Conservation (phyloP, 2,888 invertebrate genomes). For the Sceliomorpha sp. region DNA sequence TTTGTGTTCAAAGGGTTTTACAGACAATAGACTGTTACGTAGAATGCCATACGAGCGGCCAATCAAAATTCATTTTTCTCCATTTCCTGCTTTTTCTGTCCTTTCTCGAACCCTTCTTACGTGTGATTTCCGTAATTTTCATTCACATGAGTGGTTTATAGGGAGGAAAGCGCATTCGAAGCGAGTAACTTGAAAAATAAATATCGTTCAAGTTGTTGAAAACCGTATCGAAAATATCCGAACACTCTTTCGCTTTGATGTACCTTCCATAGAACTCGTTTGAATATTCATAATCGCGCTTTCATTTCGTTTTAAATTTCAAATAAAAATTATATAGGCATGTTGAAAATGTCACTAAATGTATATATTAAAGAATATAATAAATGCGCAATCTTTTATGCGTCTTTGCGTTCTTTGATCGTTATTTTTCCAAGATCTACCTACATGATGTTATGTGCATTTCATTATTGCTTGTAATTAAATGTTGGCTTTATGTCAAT, state of each 20-base stretch:
- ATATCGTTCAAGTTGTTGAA: not conserved
- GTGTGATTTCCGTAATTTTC: not conserved
- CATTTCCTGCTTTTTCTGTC: not conserved
- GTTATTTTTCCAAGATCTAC: too few relatives aligned
- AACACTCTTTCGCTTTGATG: constrained; percentile 19
- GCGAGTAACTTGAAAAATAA: not conserved
- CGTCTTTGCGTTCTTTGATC: too few relatives aligned
- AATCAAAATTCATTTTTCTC: not conserved
- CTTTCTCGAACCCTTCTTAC: not conserved
- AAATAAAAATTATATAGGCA: constrained; percentile 17
- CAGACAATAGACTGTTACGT: constrained; percentile 6
- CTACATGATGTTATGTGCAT: too few relatives aligned
- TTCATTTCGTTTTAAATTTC: constrained; percentile 14
- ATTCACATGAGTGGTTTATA: too few relatives aligned
- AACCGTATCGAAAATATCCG: constrained; percentile 15
- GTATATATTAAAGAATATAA: too few relatives aligned
- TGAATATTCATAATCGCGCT: constrained; percentile 23
- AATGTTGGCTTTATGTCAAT: too few relatives aligned
- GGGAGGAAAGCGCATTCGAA: not conserved
- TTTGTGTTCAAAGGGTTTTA: constrained; percentile 27
- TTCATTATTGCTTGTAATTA: too few relatives aligned
- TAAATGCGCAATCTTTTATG: too few relatives aligned
- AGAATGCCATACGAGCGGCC: too few relatives aligned
- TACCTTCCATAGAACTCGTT: constrained; percentile 7
- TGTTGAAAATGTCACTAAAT: constrained; percentile 23